Base-by-base conservation (phyloP, 2,888 invertebrate species). In the Biston betularia region DNA sequence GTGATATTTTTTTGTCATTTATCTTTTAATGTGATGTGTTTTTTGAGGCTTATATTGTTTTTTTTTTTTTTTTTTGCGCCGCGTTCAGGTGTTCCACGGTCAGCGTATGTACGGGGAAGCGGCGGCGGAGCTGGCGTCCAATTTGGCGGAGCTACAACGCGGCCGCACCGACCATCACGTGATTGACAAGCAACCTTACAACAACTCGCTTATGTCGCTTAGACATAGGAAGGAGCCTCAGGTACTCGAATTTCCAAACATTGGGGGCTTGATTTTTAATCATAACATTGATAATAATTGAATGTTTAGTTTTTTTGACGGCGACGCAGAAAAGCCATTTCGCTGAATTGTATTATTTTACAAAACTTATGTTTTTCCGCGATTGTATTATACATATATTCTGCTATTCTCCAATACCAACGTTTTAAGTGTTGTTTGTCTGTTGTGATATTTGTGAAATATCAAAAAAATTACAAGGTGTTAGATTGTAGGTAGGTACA, bases 91-190 rank as follows among this genome's bases (percentile, higher is more conserved):
- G 0, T 84, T 79, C 33, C 83, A 76, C 0, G 91, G 92, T 0
- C 90, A 93, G 48, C 78, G 78, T 42, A 69, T 91, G 9, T 93
- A 89, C 73, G 89, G 91, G 0, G 88, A 89, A 53, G 92, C 92
- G 1, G 91, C 92, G 0, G 81, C 87, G 0, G 90, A 91, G 45
- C 71, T 92, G 9, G 91, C 90, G 1, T 84, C 73, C 65, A 90
- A 90, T 52, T 70, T 92, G 24, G 75, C 85, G 0, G 91, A 92
- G 44, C 66, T 93, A 40, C 92, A 90, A 61, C 83, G 86, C 0
- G 87, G 89, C 0, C 76, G 86, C 0, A 63, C 69, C 2, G 87
- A 86, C 0, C 75, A 81, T 24, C 84, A 75, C 58, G 77, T 89
- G 8, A 85, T 77, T 0, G 88, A 89, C 9, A 92, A 92, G 63